Evolutionary conservation across 2,888 invertebrate species (phyloP).

Genomic region (Ariolimax columbianus): DNA sequence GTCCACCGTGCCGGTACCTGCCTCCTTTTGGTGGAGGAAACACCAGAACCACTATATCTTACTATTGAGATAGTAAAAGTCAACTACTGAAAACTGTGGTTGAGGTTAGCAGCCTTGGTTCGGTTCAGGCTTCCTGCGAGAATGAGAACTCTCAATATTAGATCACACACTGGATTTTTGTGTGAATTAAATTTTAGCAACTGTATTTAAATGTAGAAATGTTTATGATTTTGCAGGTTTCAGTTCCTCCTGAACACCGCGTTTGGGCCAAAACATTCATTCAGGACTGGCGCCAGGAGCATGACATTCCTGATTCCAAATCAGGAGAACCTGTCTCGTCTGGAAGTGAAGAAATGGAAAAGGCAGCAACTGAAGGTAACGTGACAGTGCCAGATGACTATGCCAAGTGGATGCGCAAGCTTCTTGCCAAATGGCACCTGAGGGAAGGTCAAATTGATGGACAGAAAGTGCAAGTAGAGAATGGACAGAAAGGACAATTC

Average conservation of each 20-base stretch:
- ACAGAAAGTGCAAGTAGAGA: neutral
- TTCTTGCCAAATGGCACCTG: slow-evolving; percentile 34
- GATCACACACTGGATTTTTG: no score
- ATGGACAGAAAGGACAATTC: slow-evolving; percentile 28
- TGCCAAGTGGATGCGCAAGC: slow-evolving; percentile 37
- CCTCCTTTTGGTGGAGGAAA: no score
- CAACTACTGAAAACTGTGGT: no score
- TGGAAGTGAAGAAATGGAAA: slow-evolving; percentile 24
- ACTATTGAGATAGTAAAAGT: no score
- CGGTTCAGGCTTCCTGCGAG: no score
- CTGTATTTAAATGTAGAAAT: no score
- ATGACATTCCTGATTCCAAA: slow-evolving; percentile 9
- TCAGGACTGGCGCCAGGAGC: slow-evolving; percentile 34
- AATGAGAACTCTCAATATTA: no score
- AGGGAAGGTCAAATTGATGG: slow-evolving; percentile 16
- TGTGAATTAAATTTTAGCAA: no score
- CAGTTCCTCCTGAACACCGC: slow-evolving; percentile 27
- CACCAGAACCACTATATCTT: no score
- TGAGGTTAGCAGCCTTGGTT: no score
- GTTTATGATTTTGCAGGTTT: neutral
- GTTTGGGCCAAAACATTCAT: slow-evolving; percentile 40
- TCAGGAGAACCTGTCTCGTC: neutral
- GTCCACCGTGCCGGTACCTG: no score
- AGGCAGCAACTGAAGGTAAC: neutral
- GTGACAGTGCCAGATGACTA: slow-evolving; percentile 35